Evolutionary conservation across 2,888 invertebrate genomes (phyloP), one percentile per base, ranked within the genome.

Genomic region (Ichneumoninae sp.): DNA sequence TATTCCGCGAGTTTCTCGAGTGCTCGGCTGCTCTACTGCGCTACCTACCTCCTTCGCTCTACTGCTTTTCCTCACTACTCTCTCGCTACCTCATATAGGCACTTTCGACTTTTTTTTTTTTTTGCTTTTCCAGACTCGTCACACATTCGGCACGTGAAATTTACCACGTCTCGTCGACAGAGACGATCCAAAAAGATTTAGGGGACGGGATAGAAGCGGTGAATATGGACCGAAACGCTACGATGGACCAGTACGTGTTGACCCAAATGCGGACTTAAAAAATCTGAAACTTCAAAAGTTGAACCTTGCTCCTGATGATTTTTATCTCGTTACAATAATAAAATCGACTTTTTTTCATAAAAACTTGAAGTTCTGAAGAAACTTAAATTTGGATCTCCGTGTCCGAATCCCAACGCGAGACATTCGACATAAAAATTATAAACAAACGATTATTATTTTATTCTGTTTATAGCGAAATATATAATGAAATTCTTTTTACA

Each of bases 1-100:
- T 70, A 70, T 79, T 80, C 74, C 60, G 62, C 16, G 65, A 65
- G 65, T 52, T 75, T 65, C 65, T 75, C 22, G 62, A 60, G 47
- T 74, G 57, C 74, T 65, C 65, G 33, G 74, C 74, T 52, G 65
- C 65, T 65, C 62, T 1, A 47, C 74, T 19, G 33, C 7, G 62
- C 80, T 57, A 22, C 40, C 72, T 50, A 36, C 60, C 19, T 78
- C 69, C 68, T 69, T 30, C 69, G 26, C 44, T 78, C 33, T 33
- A 30, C 30, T 30, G 54, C 50, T 54, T 47, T 62, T 30, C 74
- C 47, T 30, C 60, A 33, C 33, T 26, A 30, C 62, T 19, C 47
- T 19, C 13, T 33, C 47, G 60, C 60, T 47, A 26, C 60, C 26
- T 19, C 26, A 22, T 62, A 50, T 16, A 47, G 33, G 30, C 65